Conservation (phyloP, 2,113 vertebrate species). For the Clarias macrocephalus region DNA sequence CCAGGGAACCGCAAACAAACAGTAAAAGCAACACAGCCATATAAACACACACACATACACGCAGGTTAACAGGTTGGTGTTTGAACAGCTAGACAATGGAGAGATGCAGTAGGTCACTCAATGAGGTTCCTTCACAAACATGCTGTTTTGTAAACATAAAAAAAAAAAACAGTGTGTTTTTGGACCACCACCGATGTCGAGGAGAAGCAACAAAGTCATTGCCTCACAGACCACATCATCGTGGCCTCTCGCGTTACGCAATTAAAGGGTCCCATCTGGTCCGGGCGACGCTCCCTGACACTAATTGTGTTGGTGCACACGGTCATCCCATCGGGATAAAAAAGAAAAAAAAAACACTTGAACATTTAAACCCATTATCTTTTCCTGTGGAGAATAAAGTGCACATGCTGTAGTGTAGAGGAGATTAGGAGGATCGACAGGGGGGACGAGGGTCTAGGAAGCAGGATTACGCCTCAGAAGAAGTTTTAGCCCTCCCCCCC, state of each 20-base stretch:
- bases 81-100: conserved; percentile 42
- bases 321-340: conserved; percentile 44
- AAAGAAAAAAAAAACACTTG: conserved; percentile 33
- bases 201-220: conserved; percentile 43
- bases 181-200: conserved; percentile 12
- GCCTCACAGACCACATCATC: conserved; percentile 45
- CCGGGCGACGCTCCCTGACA: conserved; percentile 48
- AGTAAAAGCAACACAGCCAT: conserved; percentile 22
- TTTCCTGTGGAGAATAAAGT: conserved; percentile 56
- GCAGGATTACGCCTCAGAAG: conserved; percentile 47
- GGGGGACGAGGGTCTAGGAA: neutral
- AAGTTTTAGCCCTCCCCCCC: conserved; percentile 10
- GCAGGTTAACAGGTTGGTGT: conserved; percentile 48
- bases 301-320: conserved; percentile 57
- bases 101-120: conserved; percentile 12
- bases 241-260: conserved; percentile 49
- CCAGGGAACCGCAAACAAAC: conserved; percentile 51
- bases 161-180: conserved; percentile 4
- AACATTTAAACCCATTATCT: conserved; percentile 58
- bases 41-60: conserved; percentile 36
- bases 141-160: conserved; percentile 11
- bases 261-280: conserved; percentile 58
- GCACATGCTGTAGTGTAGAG: conserved; percentile 53
- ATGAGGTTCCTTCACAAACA: neutral
- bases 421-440: conserved; percentile 31